Conservation (phyloP, 2,888 invertebrate species). For the Girardia tigrina region DNA sequence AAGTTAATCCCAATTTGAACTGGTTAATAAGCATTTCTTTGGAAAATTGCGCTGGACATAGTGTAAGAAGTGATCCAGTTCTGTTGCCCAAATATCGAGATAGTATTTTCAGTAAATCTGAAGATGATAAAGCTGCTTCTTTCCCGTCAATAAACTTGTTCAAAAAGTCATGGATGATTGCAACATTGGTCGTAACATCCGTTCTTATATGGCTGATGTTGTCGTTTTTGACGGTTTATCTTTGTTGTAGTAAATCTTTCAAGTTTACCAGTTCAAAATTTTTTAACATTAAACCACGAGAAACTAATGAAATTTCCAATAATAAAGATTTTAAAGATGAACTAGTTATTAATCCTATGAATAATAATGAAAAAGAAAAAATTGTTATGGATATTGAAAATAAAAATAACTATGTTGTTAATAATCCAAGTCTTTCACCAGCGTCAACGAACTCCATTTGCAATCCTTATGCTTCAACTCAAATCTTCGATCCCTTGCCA, state of each 20-base stretch:
- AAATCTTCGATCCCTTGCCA: neutral
- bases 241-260: neutral
- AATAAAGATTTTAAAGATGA: neutral
- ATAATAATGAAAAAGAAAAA: neutral
- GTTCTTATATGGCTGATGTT: conserved; percentile 1
- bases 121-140: neutral
- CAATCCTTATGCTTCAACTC: neutral
- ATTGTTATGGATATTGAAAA: neutral
- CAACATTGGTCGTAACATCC: neutral
- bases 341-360: neutral
- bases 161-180: conserved; percentile 12
- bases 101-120: neutral
- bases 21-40: neutral
- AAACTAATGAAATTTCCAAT: neutral
- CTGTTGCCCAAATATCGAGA: neutral
- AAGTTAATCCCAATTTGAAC: neutral
- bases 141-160: neutral
- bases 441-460: neutral
- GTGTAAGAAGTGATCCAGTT: neutral
- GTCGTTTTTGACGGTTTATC: neutral
- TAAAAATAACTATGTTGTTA: neutral
- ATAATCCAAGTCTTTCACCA: neutral
- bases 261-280: neutral
- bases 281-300: neutral
- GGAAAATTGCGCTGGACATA: neutral